These are phyloP conservation scores for Sterrhoptilus dennistouni DNA, from an alignment of 2,113 vertebrate genomes.

Conservation along the genomic window DNA sequence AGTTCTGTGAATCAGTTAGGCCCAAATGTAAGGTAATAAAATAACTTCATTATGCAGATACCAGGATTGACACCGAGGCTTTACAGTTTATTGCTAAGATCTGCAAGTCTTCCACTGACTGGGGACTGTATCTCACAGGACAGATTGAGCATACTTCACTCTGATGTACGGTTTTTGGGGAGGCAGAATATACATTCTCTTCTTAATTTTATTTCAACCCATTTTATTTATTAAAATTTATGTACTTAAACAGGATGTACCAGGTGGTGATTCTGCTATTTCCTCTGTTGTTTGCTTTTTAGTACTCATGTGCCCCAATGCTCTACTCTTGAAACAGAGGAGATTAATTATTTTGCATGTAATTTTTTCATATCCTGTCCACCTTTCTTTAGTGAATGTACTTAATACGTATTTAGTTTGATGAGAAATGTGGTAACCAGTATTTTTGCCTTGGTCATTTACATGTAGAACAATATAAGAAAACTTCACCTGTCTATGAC, in stretches of 20 bases:
- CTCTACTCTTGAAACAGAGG: background rate
- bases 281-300: background rate
- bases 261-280: background rate
- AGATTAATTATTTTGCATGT: background rate
- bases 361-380: accelerated
- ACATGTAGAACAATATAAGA: background rate
- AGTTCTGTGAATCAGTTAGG: background rate
- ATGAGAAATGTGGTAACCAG: background rate
- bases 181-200: background rate
- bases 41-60: background rate
- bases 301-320: background rate
- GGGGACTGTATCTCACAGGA: background rate
- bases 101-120: background rate
- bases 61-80: background rate
- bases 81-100: background rate
- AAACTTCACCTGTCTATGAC: background rate
- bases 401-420: background rate
- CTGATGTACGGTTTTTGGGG: background rate
- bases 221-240: background rate
- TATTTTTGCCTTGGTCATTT: background rate
- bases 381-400: background rate
- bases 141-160: background rate
- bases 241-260: background rate
- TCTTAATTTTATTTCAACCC: background rate
- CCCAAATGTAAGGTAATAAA: background rate